phyloP scores from a whole-genome alignment of 2,888 invertebrate species.

The Plebejus melissa region DNA sequence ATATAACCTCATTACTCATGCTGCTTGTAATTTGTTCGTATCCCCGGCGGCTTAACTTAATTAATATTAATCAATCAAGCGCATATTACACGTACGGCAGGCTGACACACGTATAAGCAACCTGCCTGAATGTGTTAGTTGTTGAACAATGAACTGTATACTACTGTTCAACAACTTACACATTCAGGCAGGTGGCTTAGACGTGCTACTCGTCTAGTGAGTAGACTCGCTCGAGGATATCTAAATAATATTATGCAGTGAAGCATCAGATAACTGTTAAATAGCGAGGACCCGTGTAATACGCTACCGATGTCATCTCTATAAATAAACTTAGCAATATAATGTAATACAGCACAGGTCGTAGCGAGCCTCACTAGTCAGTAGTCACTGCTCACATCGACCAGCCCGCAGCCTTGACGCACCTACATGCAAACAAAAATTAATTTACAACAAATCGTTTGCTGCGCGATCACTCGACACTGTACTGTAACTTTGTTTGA shows the following conservation, averaged over 20 bases:
- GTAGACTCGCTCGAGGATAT: background rate
- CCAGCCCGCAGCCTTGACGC: constrained; percentile 19
- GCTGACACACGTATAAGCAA: background rate
- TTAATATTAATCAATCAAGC: constrained; percentile 7
- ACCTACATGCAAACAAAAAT: constrained; percentile 7
- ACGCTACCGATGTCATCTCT: constrained; percentile 12
- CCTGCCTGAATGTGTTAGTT: background rate
- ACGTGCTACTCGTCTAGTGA: too few relatives aligned
- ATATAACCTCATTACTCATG: constrained; percentile 1
- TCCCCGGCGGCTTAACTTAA: background rate
- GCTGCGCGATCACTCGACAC: background rate
- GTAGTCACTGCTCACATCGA: background rate
- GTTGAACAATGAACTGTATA: background rate
- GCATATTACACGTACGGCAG: background rate
- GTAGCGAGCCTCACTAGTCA: background rate
- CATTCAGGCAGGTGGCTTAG: too few relatives aligned
- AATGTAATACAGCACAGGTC: background rate
- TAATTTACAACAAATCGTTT: constrained; percentile 10
- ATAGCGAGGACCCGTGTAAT: background rate
- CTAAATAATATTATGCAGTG: background rate
- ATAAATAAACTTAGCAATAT: constrained; percentile 5
- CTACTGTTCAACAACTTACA: background rate
- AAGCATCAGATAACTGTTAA: background rate
- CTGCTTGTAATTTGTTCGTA: constrained; percentile 1
- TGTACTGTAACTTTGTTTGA: background rate